Conservation (phyloP, 2,888 invertebrate genomes). For the Malthinus flaveolus region DNA sequence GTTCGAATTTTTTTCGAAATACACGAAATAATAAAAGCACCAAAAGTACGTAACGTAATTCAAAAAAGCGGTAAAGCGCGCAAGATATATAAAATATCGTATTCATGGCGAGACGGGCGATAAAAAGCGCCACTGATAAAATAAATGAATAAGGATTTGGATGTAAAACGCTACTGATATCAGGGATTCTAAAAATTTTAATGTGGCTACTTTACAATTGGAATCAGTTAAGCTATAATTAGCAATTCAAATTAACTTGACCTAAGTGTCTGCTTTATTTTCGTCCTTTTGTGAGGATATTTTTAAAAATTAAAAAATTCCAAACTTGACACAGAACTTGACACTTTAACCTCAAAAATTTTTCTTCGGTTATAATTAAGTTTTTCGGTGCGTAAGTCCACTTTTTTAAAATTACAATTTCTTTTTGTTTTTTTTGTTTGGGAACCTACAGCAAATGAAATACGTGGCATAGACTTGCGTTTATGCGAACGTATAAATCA, state of each 20-base stretch:
- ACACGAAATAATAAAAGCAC: conserved; percentile 20
- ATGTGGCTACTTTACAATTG: conserved; percentile 6
- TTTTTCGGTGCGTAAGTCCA: no score
- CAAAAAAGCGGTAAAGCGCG: conserved; percentile 34
- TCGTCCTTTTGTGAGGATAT: no score
- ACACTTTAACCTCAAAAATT: no score
- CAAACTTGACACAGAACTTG: no score
- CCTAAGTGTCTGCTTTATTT: no score
- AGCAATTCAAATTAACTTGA: no score
- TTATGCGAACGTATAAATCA: conserved; percentile 58
- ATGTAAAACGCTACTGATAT: conserved; percentile 37
- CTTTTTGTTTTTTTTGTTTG: conserved; percentile 22
- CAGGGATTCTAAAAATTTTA: conserved; percentile 34
- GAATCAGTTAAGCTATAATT: no score
- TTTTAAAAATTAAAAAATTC: no score
- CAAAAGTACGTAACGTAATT: conserved; percentile 19
- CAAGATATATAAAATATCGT: conserved; percentile 44
- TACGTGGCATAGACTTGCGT: conserved; percentile 38
- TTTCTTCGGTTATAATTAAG: no score
- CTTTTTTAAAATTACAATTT: neutral
- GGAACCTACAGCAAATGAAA: conserved; percentile 29
- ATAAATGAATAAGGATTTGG: conserved; percentile 45
- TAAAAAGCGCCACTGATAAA: conserved; percentile 44
- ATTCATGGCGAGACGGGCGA: conserved; percentile 42
- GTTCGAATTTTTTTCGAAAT: neutral